Percentiles rank a stretch among this genome's conserved stretches.
These are phyloP conservation scores for Dinomys branickii DNA, from an alignment of 2,113 vertebrate species.

Conservation along the genomic window DNA sequence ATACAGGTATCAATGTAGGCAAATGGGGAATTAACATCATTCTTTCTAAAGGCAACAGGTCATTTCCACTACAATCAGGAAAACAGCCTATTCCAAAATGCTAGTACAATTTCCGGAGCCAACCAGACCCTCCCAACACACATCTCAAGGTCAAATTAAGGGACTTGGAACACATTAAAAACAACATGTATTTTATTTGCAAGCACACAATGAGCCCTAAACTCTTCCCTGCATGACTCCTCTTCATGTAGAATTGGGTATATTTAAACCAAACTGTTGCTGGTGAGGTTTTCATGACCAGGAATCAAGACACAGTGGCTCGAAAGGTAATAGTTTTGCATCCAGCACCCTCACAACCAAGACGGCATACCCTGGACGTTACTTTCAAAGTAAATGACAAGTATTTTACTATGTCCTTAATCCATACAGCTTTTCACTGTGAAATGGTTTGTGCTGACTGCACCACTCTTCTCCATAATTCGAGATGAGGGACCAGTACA, in stretches of 20 bases:
- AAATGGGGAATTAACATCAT: no score
- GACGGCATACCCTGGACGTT: background rate
- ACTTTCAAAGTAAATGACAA: background rate
- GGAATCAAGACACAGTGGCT: constrained; percentile 34
- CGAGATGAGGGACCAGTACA: background rate
- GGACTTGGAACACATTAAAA: background rate
- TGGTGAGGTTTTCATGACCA: constrained; percentile 39
- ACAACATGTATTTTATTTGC: constrained; percentile 70
- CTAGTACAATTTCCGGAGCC: background rate
- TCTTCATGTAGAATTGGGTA: constrained; percentile 31
- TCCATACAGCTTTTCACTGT: background rate
- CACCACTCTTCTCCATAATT: constrained; percentile 57
- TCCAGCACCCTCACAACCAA: background rate
- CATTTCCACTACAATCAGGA: background rate
- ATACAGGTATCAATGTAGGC: background rate
- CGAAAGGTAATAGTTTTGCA: background rate
- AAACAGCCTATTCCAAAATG: background rate
- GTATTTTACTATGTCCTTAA: background rate
- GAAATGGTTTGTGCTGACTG: constrained; percentile 41
- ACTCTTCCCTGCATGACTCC: background rate
- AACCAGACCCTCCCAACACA: background rate
- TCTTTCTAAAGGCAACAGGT: background rate
- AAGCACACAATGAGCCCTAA: constrained; percentile 50
- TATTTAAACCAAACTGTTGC: constrained; percentile 54
- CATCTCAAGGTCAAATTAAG: background rate